phyloP scores from a whole-genome alignment of 2,888 invertebrate species.

The Callinectes sapidus region DNA sequence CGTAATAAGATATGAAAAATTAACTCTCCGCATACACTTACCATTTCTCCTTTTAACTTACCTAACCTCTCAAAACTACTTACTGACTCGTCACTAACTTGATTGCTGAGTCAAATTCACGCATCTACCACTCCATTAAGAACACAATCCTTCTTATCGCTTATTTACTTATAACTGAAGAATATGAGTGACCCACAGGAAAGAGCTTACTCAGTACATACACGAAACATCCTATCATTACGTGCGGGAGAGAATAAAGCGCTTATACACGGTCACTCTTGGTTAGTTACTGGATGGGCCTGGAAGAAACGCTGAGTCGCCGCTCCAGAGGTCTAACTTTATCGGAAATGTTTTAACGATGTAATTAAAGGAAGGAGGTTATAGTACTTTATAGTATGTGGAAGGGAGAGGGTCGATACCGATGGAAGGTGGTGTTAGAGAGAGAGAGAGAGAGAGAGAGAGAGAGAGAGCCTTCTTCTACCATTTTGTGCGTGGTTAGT shows the following conservation, averaged over 20 bases:
- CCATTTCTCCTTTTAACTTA: too few species aligned
- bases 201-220: not conserved
- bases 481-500: not conserved
- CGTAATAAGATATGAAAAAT: too few species aligned
- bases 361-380: not conserved
- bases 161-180: not conserved
- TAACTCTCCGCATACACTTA: too few species aligned
- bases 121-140: too few species aligned
- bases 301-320: not conserved
- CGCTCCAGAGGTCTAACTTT: not conserved
- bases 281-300: not conserved
- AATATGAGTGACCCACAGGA: not conserved
- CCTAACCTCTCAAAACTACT: too few species aligned
- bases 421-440: not conserved
- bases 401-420: not conserved
- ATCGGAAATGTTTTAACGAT: not conserved
- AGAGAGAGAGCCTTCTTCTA: not conserved
- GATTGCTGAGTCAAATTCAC: too few species aligned
- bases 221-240: not conserved
- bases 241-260: not conserved
- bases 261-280: not conserved
- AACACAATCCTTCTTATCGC: not conserved
- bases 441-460: conserved; percentile 25
- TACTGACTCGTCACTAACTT: too few species aligned
- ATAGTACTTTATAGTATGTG: not conserved